Evolutionary conservation across 2,113 vertebrate genomes (phyloP), one percentile per base, ranked within the genome.

Genomic region (Motacilla tschutschensis): DNA sequence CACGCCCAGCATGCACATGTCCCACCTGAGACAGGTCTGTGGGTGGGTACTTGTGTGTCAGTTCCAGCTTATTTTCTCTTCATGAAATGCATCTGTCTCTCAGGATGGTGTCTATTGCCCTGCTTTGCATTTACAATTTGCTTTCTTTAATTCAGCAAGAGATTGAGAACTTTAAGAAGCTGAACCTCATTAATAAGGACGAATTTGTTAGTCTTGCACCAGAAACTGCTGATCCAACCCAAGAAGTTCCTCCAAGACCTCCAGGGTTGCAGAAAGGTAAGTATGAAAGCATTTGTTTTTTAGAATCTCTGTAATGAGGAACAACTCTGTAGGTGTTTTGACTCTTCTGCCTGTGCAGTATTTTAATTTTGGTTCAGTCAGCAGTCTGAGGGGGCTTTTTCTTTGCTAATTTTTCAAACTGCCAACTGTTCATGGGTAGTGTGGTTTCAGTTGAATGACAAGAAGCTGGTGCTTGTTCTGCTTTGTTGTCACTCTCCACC

Each of bases 101-200:
- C 62, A 70, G 43, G 40, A 73, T 65, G 72, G 26, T 76, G 35
- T 5, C 28, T 17, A 5, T 55, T 92, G 12, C 59, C 19, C 14
- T 87, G 62, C 58, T 89, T 91, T 83, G 62, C 46, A 15, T 76
- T 96, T 93, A 92, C 93, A 73, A 86, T 88, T 88, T 96, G 81
- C 69, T 96, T 95, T 94, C 76, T 96, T 69, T 83, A 64, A 89
- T 95, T 94, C 94, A 98, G 97, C 97, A 98, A 96, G 98, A 99
- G 88, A 96, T 98, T 73, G 99, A 99, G 91, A 98, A 97, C 95
- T 99, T 99, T 85, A 98, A 97, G 96, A 99, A 99, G 96, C 92
- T 99, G 59, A 98, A 96, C 91, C 87, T 99, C 76, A 98, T 99
- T 95, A 98, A 96, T 95, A 97, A 98, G 95, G 98, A 98, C 31